Evolutionary conservation across 2,113 vertebrate species (phyloP), one percentile per base, ranked within the genome.

Genomic region (Passer montanus): DNA sequence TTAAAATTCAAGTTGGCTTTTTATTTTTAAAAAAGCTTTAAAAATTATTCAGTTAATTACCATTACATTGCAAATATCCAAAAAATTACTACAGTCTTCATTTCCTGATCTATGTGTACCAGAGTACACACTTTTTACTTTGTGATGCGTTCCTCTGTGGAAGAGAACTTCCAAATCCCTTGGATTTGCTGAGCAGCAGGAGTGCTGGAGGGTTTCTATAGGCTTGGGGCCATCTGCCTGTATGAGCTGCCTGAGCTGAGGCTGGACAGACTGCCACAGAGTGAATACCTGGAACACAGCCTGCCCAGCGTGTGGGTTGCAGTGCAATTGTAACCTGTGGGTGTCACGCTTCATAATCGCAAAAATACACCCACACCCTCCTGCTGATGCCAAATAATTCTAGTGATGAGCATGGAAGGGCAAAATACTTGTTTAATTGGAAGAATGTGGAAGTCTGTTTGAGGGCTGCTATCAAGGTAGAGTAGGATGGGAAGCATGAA

Each of bases 301-400:
- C 80, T 78, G 58, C 68, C 76, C 28, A 2, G 60, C 24, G 4
- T 22, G 91, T 94, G 79, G 84, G 84, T 9, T 85, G 83, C 60
- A 84, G 1, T 56, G 87, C 39, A 47, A 24, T 75, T 87, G 63
- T 88, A 46, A 90, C 41, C 69, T 81, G 27, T 26, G 23, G 63
- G 82, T 74, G 92, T 96, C 93, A 90, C 2, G 0, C 92, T 63
- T 84, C 1, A 4, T 59, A 81, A 94, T 94, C 86, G 77, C 79
- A 66, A 56, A 95, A 88, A 74, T n/a, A 80, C 10, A 72, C 56
- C 76, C 93, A 90, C 93, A 43, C 92, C 93, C 73, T 16, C 44
- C 60, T 89, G 90, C 56, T 85, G 84, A 60, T 95, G 93, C 77
- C 53, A 79, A 17, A 22, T 64, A 84, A 70, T 88, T 77, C 21